Evolutionary conservation across 2,888 invertebrate genomes (phyloP).

Genomic region (Sarcophaga rosellei): DNA sequence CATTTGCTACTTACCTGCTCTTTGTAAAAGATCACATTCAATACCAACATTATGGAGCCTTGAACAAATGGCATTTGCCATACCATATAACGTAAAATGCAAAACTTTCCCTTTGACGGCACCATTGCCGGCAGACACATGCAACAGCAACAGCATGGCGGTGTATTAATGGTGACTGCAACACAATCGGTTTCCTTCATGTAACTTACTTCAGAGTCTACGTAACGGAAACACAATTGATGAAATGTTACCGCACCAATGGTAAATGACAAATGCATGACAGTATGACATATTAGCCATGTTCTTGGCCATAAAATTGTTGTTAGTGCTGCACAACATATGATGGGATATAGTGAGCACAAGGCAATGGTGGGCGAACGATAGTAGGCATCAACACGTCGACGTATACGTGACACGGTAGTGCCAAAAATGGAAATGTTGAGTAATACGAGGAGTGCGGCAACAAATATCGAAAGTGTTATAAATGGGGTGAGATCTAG

Average conservation of each 20-base stretch:
- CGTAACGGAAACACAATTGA: slow-evolving; percentile 79
- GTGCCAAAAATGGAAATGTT: slow-evolving; percentile 77
- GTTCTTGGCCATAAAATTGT: slow-evolving; percentile 78
- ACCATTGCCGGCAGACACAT: slow-evolving; percentile 75
- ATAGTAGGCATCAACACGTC: slow-evolving; percentile 72
- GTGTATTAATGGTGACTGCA: slow-evolving; percentile 76
- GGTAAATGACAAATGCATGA: slow-evolving; percentile 80
- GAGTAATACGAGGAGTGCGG: slow-evolving; percentile 75
- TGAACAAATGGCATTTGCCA: slow-evolving; percentile 80
- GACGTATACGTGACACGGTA: slow-evolving; percentile 73
- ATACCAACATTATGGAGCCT: slow-evolving; percentile 77
- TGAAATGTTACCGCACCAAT: slow-evolving; percentile 77
- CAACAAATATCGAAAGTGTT: slow-evolving; percentile 76
- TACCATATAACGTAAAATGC: slow-evolving; percentile 76
- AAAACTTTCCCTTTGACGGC: slow-evolving; percentile 75
- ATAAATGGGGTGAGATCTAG: slow-evolving; percentile 78
- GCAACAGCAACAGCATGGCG: slow-evolving; percentile 79
- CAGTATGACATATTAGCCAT: slow-evolving; percentile 79
- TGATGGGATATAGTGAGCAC: slow-evolving; percentile 78
- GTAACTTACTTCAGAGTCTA: slow-evolving; percentile 79
- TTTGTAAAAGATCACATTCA: slow-evolving; percentile 77
- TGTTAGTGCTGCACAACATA: slow-evolving; percentile 76
- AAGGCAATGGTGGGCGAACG: slow-evolving; percentile 73
- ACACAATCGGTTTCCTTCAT: slow-evolving; percentile 80
- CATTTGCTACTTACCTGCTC: slow-evolving; percentile 70